Evolutionary conservation across 2,797 vertebrate species (phyloP).

Genomic region (Protonibea diacanthus): DNA sequence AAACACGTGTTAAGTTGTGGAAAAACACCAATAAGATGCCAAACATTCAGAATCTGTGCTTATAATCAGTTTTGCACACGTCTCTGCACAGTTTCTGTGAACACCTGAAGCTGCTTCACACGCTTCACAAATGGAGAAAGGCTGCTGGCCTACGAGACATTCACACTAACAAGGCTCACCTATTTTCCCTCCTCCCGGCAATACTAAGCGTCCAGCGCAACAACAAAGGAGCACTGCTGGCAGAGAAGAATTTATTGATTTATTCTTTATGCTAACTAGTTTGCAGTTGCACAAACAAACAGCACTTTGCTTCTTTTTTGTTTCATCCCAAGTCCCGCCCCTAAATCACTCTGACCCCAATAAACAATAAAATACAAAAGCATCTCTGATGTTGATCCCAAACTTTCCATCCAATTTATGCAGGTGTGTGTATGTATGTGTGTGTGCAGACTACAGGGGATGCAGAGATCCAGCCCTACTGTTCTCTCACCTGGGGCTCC

Average conservation of each 20-base stretch:
- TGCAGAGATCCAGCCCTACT: slow-evolving; percentile 61
- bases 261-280: slow-evolving; percentile 69
- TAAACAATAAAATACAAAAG: slow-evolving; percentile 79
- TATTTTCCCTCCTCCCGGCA: slow-evolving; percentile 37
- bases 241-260: slow-evolving; percentile 69
- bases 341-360: slow-evolving; percentile 72
- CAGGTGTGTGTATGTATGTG: slow-evolving; percentile 37
- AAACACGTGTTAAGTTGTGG: not conserved
- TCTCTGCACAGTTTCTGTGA: not conserved
- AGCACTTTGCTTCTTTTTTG: slow-evolving; percentile 70
- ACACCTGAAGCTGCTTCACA: slow-evolving; percentile 36
- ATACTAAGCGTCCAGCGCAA: slow-evolving; percentile 36
- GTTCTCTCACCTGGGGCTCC: slow-evolving; percentile 77
- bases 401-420: slow-evolving; percentile 71
- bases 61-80: not conserved
- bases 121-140: slow-evolving; percentile 23
- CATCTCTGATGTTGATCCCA: slow-evolving; percentile 75
- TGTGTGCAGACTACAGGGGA: slow-evolving; percentile 49
- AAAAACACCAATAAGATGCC: not conserved
- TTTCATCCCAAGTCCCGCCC: slow-evolving; percentile 76
- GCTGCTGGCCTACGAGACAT: slow-evolving; percentile 48
- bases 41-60: not conserved
- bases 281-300: slow-evolving; percentile 72
- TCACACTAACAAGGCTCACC: slow-evolving; percentile 53
- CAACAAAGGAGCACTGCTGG: slow-evolving; percentile 70